phyloP scores from a whole-genome alignment of 1,140 invertebrate species.

The Dendrolimus punctatus region DNA sequence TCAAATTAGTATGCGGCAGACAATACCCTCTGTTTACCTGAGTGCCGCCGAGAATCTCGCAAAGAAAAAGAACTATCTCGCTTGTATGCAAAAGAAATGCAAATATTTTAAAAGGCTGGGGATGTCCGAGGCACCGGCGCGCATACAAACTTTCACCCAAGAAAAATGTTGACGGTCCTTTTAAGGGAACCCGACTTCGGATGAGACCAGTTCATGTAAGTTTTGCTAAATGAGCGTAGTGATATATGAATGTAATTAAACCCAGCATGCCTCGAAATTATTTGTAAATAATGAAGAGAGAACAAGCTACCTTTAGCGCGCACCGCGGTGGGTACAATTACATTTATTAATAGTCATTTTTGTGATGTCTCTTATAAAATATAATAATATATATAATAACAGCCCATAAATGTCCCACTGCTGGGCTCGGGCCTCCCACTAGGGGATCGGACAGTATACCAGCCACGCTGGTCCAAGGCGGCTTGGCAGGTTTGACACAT shows the following conservation, averaged over 20 bases:
- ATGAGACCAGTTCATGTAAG: conserved; percentile 29
- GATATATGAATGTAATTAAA: conserved; percentile 24
- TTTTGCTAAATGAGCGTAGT: conserved; percentile 20
- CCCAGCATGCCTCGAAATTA: background rate
- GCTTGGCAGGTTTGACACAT: too few species aligned
- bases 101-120: conserved; percentile 54
- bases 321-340: too few species aligned
- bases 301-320: too few species aligned
- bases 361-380: too few species aligned
- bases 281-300: too few species aligned
- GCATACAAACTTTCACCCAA: conserved; percentile 60
- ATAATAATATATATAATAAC: too few species aligned
- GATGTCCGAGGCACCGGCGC: conserved; percentile 35
- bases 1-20: conserved; percentile 17
- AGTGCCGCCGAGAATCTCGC: conserved; percentile 17
- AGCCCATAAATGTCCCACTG: too few species aligned
- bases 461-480: too few species aligned
- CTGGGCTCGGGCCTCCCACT: too few species aligned
- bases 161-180: conserved; percentile 55
- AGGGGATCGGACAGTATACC: too few species aligned
- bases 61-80: conserved; percentile 30
- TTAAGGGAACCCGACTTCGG: conserved; percentile 38
- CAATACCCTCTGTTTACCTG: conserved; percentile 7
- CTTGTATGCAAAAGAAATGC: conserved; percentile 49
- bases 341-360: too few species aligned